Evolutionary conservation across 2,113 vertebrate genomes (phyloP).

Genomic region (Acanthisitta chloris): DNA sequence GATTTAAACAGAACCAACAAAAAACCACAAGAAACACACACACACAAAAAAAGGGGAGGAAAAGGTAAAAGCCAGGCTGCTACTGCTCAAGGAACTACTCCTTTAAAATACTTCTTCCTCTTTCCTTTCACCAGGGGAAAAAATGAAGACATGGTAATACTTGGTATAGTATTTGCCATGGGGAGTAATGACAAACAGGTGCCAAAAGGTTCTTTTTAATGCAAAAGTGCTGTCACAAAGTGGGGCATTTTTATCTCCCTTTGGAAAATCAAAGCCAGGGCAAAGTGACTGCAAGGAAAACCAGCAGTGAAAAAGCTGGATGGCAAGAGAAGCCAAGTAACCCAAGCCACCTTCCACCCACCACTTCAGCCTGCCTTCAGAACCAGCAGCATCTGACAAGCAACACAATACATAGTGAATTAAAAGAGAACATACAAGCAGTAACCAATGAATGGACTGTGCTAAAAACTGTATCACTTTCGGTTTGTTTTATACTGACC

Average conservation of each 20-base stretch:
- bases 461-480: not conserved
- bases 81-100: not conserved
- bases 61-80: not conserved
- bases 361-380: not conserved
- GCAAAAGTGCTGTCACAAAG: not conserved
- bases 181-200: not conserved
- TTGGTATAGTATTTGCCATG: not conserved
- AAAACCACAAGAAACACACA: not conserved
- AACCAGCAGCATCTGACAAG: not conserved
- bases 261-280: not conserved
- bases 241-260: not conserved
- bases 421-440: not conserved
- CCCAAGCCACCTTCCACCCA: not conserved
- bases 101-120: not conserved
- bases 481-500: accelerated
- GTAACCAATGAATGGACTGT: not conserved
- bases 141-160: not conserved
- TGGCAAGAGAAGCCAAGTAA: not conserved
- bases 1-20: not conserved
- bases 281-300: not conserved
- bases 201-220: not conserved
- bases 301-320: not conserved
- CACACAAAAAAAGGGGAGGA: not conserved
- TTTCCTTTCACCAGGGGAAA: not conserved
- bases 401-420: accelerated